Evolutionary conservation across 1,140 invertebrate species (phyloP), one percentile per base, ranked within the genome.

Genomic region (Leguminivora glycinivorella): DNA sequence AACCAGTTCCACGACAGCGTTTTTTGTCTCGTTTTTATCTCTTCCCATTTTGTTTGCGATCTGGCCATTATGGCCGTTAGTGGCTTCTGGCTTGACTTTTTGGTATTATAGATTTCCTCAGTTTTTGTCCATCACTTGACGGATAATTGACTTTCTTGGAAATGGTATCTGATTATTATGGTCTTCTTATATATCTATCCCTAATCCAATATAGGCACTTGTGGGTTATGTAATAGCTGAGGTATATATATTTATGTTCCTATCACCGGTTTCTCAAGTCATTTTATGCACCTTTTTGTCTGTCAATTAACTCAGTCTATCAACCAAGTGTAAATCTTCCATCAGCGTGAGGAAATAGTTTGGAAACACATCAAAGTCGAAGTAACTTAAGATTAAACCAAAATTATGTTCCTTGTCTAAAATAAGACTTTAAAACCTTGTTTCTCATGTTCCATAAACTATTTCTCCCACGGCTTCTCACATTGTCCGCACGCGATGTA

Each of bases 381-480:
- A 43, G 4, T 43, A 14, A 7, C n/a, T 43, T 43, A 43, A 22
- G 5, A 52, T 52, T 19, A 52, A 52, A 52, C 7, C 17, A 63
- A 63, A 10, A 26, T 63, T 29, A 31, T 63, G 26, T 22, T 29
- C 26, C 5, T 63, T 34, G 26, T 63, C n/a, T 63, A 31, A 63
- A 29, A 25, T n/a, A 26, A 29, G n/a, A 31, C 26, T 63, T 31
- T 25, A 63, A 63, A 63, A 29, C 34, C 29, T 68, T 56, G 34
- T 58, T 88, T 87, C 83, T 84, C 85, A 88, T 88, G 83, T 78
- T 79, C 83, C 71, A 84, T 84, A 85, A 85, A 80, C 73, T 72
- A 69, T 69, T 74, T 84, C 80, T 88, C 85, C 81, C 85, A 87
- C 80, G 83, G 77, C 75, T 77, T 60, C 43, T 31, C 22, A 68